Percentiles rank a stretch among this genome's conserved stretches.
These are phyloP conservation scores for Synergus umbraculus DNA, from an alignment of 2,888 invertebrate species.

Conservation along the genomic window DNA sequence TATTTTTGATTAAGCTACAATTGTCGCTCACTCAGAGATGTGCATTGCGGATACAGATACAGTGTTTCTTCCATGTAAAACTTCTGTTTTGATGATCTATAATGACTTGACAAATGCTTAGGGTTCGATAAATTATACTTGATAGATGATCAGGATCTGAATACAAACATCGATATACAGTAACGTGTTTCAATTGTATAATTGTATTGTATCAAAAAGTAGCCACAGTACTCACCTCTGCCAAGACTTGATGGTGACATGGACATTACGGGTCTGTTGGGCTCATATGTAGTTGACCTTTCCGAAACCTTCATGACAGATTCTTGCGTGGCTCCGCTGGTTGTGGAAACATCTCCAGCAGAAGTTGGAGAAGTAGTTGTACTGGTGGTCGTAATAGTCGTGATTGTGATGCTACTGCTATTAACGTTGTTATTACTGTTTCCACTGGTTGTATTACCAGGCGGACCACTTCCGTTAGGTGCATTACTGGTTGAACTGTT, in stretches of 20 bases:
- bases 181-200: neutral
- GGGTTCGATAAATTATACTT: neutral
- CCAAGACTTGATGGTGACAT: slow-evolving; percentile 87
- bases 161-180: neutral
- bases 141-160: neutral
- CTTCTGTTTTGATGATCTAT: neutral
- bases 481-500: slow-evolving; percentile 53
- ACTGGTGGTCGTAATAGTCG: slow-evolving; percentile 65
- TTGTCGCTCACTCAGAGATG: too few species aligned
- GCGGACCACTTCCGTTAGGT: slow-evolving; percentile 51
- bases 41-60: too few species aligned
- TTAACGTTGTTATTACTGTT: slow-evolving; percentile 54
- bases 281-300: slow-evolving; percentile 67
- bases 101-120: neutral
- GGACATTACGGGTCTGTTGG: slow-evolving; percentile 76
- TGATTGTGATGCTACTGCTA: slow-evolving; percentile 58
- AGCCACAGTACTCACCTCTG: slow-evolving; percentile 83
- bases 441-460: slow-evolving; percentile 46
- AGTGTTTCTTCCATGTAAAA: too few species aligned
- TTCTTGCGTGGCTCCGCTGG: slow-evolving; percentile 66
- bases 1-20: too few species aligned
- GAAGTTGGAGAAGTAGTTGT: slow-evolving; percentile 67
- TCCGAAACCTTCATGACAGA: slow-evolving; percentile 70
- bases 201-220: neutral
- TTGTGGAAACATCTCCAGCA: slow-evolving; percentile 66